Conservation (phyloP, 2,888 invertebrate genomes). For the Andrena fulva region DNA sequence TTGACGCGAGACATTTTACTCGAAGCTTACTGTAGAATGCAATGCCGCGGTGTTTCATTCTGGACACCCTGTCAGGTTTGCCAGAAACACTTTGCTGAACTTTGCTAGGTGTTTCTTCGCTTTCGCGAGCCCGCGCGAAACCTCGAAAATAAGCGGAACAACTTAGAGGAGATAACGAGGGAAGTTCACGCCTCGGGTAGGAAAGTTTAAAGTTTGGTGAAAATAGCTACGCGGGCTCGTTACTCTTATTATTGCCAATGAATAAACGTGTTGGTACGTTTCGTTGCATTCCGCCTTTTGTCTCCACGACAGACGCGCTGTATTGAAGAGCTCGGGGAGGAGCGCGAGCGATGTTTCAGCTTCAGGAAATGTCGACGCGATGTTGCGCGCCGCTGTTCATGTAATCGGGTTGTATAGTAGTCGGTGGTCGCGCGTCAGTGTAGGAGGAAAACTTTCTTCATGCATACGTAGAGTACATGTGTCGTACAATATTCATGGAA, state of each 20-base stretch:
- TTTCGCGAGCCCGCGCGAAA: background rate
- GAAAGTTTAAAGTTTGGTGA: background rate
- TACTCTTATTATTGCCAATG: background rate
- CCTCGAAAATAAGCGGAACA: background rate
- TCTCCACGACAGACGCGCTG: background rate
- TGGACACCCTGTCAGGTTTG: too few relatives aligned
- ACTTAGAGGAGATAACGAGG: background rate
- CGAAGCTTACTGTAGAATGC: too few relatives aligned
- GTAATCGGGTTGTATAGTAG: slow-evolving; percentile 59
- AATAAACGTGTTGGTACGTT: background rate
- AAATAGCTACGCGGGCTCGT: slow-evolving; percentile 9
- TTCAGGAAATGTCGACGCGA: slow-evolving; percentile 51
- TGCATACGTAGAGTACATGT: slow-evolving; percentile 65
- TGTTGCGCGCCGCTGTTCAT: slow-evolving; percentile 52
- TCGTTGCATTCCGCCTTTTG: slow-evolving; percentile 17
- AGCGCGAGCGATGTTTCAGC: slow-evolving; percentile 45
- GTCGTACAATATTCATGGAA: slow-evolving; percentile 74
- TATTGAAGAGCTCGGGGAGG: slow-evolving; percentile 10
- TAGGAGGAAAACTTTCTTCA: slow-evolving; percentile 72
- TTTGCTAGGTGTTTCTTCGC: background rate
- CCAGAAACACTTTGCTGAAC: background rate
- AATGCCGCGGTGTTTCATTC: too few relatives aligned
- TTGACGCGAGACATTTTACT: too few relatives aligned
- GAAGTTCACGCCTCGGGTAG: background rate
- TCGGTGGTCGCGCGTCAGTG: slow-evolving; percentile 28